phyloP scores from a whole-genome alignment of 2,888 invertebrate genomes.

The Pemphredon lugubris region DNA sequence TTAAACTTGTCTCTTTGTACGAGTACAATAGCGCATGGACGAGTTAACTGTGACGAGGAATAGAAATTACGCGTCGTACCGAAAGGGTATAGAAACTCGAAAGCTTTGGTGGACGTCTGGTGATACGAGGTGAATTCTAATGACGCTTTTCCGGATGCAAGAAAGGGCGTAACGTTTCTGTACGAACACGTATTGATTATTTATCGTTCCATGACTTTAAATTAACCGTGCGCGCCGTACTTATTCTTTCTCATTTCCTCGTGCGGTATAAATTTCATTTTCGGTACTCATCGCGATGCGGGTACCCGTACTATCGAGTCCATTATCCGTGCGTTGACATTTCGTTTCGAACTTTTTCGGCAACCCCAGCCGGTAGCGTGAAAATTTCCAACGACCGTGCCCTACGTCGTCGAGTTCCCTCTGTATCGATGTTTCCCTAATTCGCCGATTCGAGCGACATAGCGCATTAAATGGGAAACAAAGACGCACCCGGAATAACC shows the following conservation, averaged over 20 bases:
- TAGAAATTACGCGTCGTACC: too few species aligned
- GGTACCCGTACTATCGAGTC: constrained; percentile 55
- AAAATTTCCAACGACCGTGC: not conserved
- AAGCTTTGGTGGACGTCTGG: not conserved
- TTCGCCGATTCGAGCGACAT: not conserved
- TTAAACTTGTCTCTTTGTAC: too few species aligned
- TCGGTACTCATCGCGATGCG: constrained; percentile 38
- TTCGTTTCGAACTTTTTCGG: constrained; percentile 2
- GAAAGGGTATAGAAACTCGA: not conserved
- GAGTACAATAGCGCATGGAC: too few species aligned
- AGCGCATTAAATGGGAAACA: too few species aligned
- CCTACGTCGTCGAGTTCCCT: too few species aligned
- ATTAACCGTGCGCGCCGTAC: not conserved
- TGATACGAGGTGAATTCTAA: constrained; percentile 41
- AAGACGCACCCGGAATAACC: too few species aligned
- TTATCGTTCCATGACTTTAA: not conserved
- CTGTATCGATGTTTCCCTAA: not conserved
- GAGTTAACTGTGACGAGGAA: too few species aligned
- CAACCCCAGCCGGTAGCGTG: not conserved
- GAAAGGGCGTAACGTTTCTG: not conserved
- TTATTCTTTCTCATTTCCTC: constrained; percentile 33
- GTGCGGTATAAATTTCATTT: constrained; percentile 25
- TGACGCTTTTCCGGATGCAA: constrained; percentile 34
- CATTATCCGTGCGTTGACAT: constrained; percentile 30
- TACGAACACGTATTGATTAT: constrained; percentile 7